Evolutionary conservation across 2,797 vertebrate genomes (phyloP), one percentile per base, ranked within the genome.

Genomic region (Emys orbicularis): DNA sequence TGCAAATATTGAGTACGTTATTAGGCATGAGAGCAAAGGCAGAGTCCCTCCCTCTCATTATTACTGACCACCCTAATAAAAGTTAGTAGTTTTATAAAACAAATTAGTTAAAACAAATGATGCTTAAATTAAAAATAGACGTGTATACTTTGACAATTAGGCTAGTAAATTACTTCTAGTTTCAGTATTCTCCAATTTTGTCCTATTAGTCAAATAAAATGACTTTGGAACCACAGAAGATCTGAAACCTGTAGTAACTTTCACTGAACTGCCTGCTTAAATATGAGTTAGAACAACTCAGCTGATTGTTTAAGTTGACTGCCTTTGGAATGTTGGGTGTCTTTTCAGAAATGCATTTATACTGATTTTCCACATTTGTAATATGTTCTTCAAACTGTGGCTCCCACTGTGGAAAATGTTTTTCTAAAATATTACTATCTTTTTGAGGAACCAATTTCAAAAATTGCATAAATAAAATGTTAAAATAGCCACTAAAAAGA

Each of bases 11-110:
- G 61, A 81, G 49, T 5, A 50, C 10, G 5, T 3, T 23, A 77
- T 72, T 80, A 92, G 91, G 88, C 85, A 96, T 27, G 57, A 84
- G 27, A 88, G 85, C 41, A 77, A 86, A 95, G 91, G 81, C 5
- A 23, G 84, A 95, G 91, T 77, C 95, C 57, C 56, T 27, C 83
- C 61, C 57, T 84, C 37, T 74, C 74, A 81, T 49, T 44, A 53
- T 57, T 77, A 87, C 79, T 54, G 86, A n/a, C 76, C 77, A 80
- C 54, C 83, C 83, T 2, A 80, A 9, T 25, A 37, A 89, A 34
- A 96, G 83, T n/a, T 85, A n/a, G 1, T 76, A 9, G 54, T n/a
- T 91, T 91, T 83, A 87, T 41, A 89, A 86, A 8, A 85, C 25
- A 81, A 87, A 61, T 81, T 50, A 81, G 52, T 61, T 44, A 89